These are phyloP conservation scores for Melanocharis versteri DNA, from an alignment of 2,113 vertebrate species.

Conservation along the genomic window DNA sequence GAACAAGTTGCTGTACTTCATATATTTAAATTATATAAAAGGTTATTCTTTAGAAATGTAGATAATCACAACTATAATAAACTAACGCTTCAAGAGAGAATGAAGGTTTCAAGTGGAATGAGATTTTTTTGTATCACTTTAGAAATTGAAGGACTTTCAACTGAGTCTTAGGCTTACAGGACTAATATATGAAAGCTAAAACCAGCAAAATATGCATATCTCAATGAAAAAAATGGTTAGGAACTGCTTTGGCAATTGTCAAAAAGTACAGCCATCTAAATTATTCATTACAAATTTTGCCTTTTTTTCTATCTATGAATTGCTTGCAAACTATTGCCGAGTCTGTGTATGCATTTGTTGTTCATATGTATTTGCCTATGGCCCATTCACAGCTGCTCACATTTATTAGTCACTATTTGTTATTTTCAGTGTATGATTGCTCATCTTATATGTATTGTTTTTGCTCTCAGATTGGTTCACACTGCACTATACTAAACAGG, in stretches of 20 bases:
- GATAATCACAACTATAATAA: not conserved
- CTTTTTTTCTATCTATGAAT: not conserved
- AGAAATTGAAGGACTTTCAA: not conserved
- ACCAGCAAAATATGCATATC: not conserved
- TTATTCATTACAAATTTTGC: constrained; percentile 23
- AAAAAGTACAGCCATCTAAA: not conserved
- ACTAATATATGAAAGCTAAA: not conserved
- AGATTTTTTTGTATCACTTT: not conserved
- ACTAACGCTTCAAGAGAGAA: not conserved
- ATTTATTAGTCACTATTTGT: constrained; percentile 30
- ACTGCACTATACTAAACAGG: not conserved
- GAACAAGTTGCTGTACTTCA: not conserved
- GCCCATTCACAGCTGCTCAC: constrained; percentile 34
- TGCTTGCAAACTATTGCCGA: constrained; percentile 39
- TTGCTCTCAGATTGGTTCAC: not conserved
- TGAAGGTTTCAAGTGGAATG: not conserved
- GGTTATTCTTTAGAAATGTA: not conserved
- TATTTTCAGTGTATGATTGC: constrained; percentile 38
- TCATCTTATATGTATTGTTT: constrained; percentile 29
- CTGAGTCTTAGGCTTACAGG: not conserved
- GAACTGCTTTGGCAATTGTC: not conserved
- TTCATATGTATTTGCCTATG: not conserved
- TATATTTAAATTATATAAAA: not conserved
- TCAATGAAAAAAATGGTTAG: not conserved
- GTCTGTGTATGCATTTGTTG: not conserved